Base-by-base conservation (phyloP, 2,888 invertebrate genomes). In the Aspidiotus rigidus region DNA sequence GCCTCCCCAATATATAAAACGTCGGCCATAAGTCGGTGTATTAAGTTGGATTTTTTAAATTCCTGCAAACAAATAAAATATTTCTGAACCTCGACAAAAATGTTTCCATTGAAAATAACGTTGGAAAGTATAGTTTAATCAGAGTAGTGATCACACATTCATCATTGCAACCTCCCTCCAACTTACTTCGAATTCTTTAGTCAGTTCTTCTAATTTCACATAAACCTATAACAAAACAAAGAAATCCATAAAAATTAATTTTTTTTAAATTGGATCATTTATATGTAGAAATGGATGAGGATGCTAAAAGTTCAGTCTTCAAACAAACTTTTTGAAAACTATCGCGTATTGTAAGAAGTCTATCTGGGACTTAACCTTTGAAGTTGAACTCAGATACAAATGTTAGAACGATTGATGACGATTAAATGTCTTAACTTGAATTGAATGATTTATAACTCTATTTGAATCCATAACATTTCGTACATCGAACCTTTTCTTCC, bases 1-100 rank as follows among this genome's bases (percentile, higher is more conserved):
- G 49, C 49, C n/a, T 49, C 49, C 49, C 49, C 49, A n/a, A 49
- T 49, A n/a, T 49, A 49, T 49, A 49, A 49, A 49, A 49, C 49
- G 49, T 49, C 49, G n/a, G 49, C 10, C 49, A n/a, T 49, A 13
- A 49, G 49, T 49, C 49, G 49, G n/a, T 13, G n/a, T 49, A 49
- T 49, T 49, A 49, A 49, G n/a, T 49, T 49, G 49, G 49, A 13
- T 49, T n/a, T 49, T 49, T 49, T 49, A 49, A 49, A 49, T 49
- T 49, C 49, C 49, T 44, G 49, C 49, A 44, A 44, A 44, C 49
- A 44, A 44, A 44, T 44, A 44, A 44, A 44, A 44, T 44, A 44
- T 44, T 44, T 44, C 49, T 44, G 11, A 44, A 44, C 49, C 49
- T 44, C 49, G 49, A 44, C 49, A 44, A 44, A 44, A 44, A 44